Base-by-base conservation (phyloP, 2,797 vertebrate species). In the Discoglossus pictus region DNA sequence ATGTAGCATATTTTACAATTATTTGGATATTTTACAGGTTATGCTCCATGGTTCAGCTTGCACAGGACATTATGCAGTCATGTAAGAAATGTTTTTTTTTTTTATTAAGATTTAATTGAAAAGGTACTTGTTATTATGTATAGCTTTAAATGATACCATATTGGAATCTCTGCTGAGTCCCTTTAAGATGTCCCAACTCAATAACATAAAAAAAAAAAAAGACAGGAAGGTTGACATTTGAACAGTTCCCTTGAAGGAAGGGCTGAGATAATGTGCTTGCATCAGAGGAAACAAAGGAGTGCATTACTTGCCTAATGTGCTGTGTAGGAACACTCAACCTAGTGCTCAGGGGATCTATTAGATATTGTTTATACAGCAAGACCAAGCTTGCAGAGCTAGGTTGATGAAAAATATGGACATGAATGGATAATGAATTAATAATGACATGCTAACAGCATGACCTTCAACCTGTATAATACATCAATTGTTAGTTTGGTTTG, bases 291-390 rank as follows among this genome's bases (percentile, higher is more conserved):
- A 64, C 43, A 58, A 55, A 50, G 35, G 51, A n/a, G 60, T 56
- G 60, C 68, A 70, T 70, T 64, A 56, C 68, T 70, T 63, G 68
- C 44, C 60, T 70, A 70, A 70, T 63, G 52, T 51, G 68, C 59
- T 46, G 38, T 18, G 31, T 31, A 52, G 56, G 67, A 48, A 48
- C 59, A 62, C 50, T 48, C 55, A 31, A 58, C 18, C 39, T 13
- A 20, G 50, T 31, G 52, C 60, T 70, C 68, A 56, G 38, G 67
- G 68, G 68, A 70, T 63, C 68, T 43, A 63, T 70, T 70, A 64
- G 60, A 43, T 58, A 43, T 70, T 64, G 60, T 70, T 63, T 64
- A 51, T 63, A 42, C 44, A 70, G 68, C 68, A 63, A 63, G 60
- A 64, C 31, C 50, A 36, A 64, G 60, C 60, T 15, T 58, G 51